Evolutionary conservation across 2,888 invertebrate species (phyloP), one percentile per base, ranked within the genome.

Genomic region (Nemapogon koenigi): DNA sequence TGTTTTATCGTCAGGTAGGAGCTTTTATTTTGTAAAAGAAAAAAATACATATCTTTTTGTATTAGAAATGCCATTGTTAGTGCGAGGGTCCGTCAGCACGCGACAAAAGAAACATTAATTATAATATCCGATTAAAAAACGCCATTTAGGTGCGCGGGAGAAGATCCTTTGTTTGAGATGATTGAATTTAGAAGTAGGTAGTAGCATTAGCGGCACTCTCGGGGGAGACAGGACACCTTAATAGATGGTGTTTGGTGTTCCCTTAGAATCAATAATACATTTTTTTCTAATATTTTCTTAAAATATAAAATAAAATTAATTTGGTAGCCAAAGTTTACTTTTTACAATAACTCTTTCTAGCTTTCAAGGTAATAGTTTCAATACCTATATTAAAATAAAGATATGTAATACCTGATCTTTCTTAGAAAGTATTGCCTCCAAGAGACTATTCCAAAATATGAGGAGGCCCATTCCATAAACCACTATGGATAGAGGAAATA

Each of bases 81-180:
- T 66, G 70, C 72, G 67, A 68, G 73, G 75, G 71, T 64, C 66
- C 65, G 76, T 72, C 76, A 76, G 71, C 75, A 73, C 76, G 78
- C 69, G 75, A 72, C 78, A 76, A 78, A 79, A 76, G 73, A 67
- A 67, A 78, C 80, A 80, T 80, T 79, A 80, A 80, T 80, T 80
- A 80, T 79, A 79, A 78, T 79, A 80, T 80, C 79, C 78, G 79
- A 80, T 80, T 79, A 78, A 76, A 79, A 79, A 78, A 66, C 64
- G 67, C 67, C 72, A 76, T 76, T 76, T 73, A 76, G 73, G 61
- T 59, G 63, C 64, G 69, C 72, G 62, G 62, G 70, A 66, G 66
- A 59, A 57, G 59, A 59, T 59, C 65, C 64, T 75, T 78, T 76
- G 76, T 78, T 75, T 72, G 73, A 71, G 62, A 70, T 72, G 72